A percentile compares a stretch with the other conserved stretches of the same genome.
phyloP scores from a whole-genome alignment of 2,113 vertebrate species.

The Talpa occidentalis region DNA sequence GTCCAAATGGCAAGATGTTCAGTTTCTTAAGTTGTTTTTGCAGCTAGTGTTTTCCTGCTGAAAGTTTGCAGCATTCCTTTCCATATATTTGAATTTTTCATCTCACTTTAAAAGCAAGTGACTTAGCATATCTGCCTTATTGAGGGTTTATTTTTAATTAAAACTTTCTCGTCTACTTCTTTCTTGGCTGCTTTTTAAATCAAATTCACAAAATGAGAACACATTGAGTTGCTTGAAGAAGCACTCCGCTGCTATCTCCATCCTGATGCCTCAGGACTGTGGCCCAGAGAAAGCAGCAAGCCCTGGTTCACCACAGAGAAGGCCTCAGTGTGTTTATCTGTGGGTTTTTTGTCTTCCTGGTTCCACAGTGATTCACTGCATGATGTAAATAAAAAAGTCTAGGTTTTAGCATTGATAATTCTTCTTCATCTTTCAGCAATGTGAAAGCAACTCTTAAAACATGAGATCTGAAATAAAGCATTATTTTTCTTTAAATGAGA shows the following conservation, averaged over 20 bases:
- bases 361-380: not conserved
- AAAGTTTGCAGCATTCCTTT: not conserved
- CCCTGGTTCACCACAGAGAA: not conserved
- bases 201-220: not conserved
- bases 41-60: not conserved
- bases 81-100: not conserved
- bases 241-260: not conserved
- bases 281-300: not conserved
- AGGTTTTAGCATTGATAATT: not conserved
- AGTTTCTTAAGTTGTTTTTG: not conserved
- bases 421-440: not conserved
- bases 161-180: constrained; percentile 11
- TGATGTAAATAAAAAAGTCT: not conserved
- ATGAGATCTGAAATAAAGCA: not conserved
- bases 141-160: constrained; percentile 53
- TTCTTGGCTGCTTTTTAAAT: constrained; percentile 49
- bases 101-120: constrained; percentile 18
- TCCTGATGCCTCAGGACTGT: not conserved
- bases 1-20: not conserved
- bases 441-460: constrained; percentile 8
- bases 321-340: not conserved
- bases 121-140: constrained; percentile 24
- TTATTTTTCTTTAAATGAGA: not conserved
- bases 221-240: not conserved
- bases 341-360: not conserved